phyloP scores from a whole-genome alignment of 2,113 vertebrate species.

The Cynocephalus volans region DNA sequence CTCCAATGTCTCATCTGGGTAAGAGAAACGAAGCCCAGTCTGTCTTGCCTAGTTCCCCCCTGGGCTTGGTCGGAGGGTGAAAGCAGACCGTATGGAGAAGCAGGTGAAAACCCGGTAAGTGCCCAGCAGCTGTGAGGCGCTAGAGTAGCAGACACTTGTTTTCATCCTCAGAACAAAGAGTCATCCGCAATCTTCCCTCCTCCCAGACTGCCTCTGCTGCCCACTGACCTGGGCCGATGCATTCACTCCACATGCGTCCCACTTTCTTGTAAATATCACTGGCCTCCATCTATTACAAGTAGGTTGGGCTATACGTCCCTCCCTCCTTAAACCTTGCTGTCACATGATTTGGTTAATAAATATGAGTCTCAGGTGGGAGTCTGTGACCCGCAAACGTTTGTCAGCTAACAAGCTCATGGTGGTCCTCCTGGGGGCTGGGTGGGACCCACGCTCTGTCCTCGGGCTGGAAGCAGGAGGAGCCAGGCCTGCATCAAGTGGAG shows the following conservation, averaged over 20 bases:
- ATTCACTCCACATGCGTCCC: not conserved
- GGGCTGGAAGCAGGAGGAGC: not conserved
- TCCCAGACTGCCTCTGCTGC: not conserved
- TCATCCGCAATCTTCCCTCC: not conserved
- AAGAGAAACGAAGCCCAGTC: not conserved
- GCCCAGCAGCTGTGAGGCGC: not conserved
- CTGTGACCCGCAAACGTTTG: not conserved
- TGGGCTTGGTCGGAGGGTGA: not conserved
- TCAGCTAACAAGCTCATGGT: too few relatives aligned
- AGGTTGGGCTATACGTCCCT: fast-evolving
- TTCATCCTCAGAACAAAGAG: not conserved
- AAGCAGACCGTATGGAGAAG: too few relatives aligned
- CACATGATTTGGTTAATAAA: not conserved
- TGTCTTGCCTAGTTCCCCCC: not conserved
- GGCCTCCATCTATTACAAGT: not conserved
- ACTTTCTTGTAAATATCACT: not conserved
- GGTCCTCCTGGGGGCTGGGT: not conserved
- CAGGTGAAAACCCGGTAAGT: not conserved
- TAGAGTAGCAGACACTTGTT: not conserved
- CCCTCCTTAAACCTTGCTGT: not conserved
- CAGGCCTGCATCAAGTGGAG: fast-evolving
- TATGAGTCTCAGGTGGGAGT: not conserved
- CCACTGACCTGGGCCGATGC: not conserved
- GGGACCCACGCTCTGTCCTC: not conserved
- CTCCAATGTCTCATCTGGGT: not conserved